Conservation (phyloP, 2,888 invertebrate genomes). For the Ethmia dodecea region DNA sequence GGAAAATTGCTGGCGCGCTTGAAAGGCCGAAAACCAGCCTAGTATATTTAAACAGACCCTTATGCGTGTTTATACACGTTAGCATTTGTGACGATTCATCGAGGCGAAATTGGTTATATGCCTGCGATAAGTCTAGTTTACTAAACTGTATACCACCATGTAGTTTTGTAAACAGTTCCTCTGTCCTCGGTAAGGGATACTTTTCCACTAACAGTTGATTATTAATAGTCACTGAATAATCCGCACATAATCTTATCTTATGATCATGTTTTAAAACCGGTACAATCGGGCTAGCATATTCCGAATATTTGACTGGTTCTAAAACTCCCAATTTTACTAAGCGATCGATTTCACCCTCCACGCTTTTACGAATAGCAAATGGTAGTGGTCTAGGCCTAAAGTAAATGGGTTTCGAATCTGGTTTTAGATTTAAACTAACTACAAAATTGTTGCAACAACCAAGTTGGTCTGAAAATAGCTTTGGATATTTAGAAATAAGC, state of each 20-base stretch:
- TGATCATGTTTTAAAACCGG: no score
- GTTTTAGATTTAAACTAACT: no score
- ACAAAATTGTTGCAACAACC: no score
- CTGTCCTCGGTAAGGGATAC: constrained; percentile 13
- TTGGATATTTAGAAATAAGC: no score
- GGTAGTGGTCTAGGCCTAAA: no score
- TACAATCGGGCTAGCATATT: constrained; percentile 21
- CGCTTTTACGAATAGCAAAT: no score
- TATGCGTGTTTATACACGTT: constrained; percentile 25
- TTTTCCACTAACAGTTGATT: constrained; percentile 21
- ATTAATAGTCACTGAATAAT: constrained; percentile 22
- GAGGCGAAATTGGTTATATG: constrained; percentile 16
- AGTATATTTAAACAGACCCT: no score
- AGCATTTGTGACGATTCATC: constrained; percentile 14
- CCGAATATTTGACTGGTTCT: no score
- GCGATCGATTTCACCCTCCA: no score
- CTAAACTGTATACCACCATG: constrained; percentile 20
- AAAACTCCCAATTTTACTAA: no score
- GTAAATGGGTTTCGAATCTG: no score
- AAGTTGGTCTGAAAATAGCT: no score
- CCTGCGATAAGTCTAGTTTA: constrained; percentile 21
- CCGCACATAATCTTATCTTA: constrained; percentile 16
- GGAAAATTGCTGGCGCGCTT: constrained; percentile 7
- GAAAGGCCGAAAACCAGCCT: constrained; percentile 7
- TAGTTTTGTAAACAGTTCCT: constrained; percentile 16